Base-by-base conservation (phyloP, 2,888 invertebrate genomes). In the Dicyrtoma fusca region DNA sequence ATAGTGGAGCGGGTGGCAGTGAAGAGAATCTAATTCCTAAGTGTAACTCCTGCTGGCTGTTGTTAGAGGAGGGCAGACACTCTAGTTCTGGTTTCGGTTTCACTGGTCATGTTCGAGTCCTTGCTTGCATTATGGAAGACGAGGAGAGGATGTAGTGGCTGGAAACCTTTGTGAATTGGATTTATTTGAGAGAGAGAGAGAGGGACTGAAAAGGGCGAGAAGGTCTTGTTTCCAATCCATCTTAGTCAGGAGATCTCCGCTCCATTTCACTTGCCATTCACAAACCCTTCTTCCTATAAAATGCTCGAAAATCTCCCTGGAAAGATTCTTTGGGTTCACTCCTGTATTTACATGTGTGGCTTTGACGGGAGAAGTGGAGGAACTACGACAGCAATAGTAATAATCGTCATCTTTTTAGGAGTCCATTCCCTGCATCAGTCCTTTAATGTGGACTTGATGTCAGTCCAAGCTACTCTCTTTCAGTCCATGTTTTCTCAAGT, bases 231-330 rank as follows among this genome's bases (percentile, higher is more conserved):
- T 69, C 69, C 76, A 74, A 79, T 79, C 77, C 77, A 79, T 79
- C 79, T 79, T 79, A 79, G 79, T 79, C 79, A 79, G 71, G 73
- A 74, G 74, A 73, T 77, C 76, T 77, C 72, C 76, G 77, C 77
- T 77, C 79, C 79, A 79, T 79, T 79, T 79, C 77, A 76, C 77
- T 77, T 77, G 76, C 77, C 79, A 78, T 79, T 79, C 77, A 77
- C 61, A 69, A 68, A 45, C 66, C 49, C 25, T n/a, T 49, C 59
- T n/a, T 49, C 3, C 49, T 61, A 42, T 44, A 34, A 44, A 61
- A 42, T 61, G 14, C 61, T 34, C 34, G 19, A 34, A 34, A 42
- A 42, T 34, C 26, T 61, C 61, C 26, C 42, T 17, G 34, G 8
- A 34, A 34, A 34, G 3, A 34, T 34, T 34, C 34, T 34, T 34